A percentile compares a stretch with the other conserved stretches of the same genome.
phyloP scores from a whole-genome alignment of 2,113 vertebrate species.

The Tympanuchus pallidicinctus region DNA sequence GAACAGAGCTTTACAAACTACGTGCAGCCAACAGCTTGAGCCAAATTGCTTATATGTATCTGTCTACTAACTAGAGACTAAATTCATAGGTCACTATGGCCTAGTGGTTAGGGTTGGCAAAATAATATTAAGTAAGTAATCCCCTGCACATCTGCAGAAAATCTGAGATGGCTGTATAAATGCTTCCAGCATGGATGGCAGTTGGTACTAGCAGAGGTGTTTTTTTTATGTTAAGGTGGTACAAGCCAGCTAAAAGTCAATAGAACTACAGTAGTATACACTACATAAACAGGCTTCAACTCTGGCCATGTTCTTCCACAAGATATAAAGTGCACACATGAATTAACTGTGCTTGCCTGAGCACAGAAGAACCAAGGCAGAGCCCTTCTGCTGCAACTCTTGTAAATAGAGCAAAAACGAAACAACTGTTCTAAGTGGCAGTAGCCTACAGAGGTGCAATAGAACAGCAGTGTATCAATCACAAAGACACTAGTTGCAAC shows the following conservation, averaged over 20 bases:
- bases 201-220: background rate
- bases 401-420: background rate
- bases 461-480: rapidly evolving
- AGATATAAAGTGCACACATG: background rate
- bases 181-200: background rate
- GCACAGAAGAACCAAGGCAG: background rate
- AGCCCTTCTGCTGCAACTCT: background rate
- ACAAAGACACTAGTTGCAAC: background rate
- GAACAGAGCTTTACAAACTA: background rate
- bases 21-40: background rate
- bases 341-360: background rate
- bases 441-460: background rate
- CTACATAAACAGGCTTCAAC: background rate
- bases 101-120: too few species aligned
- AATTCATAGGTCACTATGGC: background rate
- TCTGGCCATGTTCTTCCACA: background rate
- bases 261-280: background rate
- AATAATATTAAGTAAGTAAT: background rate
- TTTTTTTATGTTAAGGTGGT: background rate
- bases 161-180: background rate
- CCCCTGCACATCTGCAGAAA: background rate
- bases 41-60: background rate
- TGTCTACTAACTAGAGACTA: background rate
- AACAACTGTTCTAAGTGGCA: background rate
- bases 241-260: background rate